Evolutionary conservation across 37 sponge, comb jelly and placozoan genomes (phyloP), one percentile per base, ranked within the genome.

Genomic region (Theonella swinhoei): DNA sequence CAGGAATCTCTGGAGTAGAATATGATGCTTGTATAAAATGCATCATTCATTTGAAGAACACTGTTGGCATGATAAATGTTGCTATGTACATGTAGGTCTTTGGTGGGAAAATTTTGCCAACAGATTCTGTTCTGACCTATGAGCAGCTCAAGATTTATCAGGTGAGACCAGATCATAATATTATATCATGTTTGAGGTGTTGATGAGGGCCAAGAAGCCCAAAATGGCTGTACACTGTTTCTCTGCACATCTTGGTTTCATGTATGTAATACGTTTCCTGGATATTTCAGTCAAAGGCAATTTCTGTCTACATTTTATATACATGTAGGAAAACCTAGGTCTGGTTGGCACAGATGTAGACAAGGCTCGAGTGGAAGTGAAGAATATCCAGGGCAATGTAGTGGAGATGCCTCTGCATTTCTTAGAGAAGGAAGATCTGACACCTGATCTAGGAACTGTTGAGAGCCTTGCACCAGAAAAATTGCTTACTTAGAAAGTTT

Each of bases 361-460:
- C 2, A 37, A 35, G n/a, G 80, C 86, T 34, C 39, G 60, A 31
- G 68, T 75, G 22, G 61, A 63, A 30, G 35, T 90, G 81, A 33
- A 30, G 9, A n/a, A 43, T 39, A 35, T 85, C 1, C 90, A 85
- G 64, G 91, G 91, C 0, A 31, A 5, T 5, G 29, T 85, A 22
- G 91, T 90, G 2, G 61, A 73, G 19, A 76, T 90, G 74, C 91
- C 91, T 19, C 68, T 74, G 37, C 39, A 41, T 5, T 90, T 90
- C 68, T 63, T 90, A n/a, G 82, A 75, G 41, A n/a, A n/a, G n/a
- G 77, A 85, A 67, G 42, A 83, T 31, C 23, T 75, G 1, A 42
- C 61, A 4, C 83, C 83, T 30, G 63, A 61, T 24, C 58, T 80
- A 59, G 81, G 70, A 59, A 68, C 43, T 9, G 58, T 36, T 7